Evolutionary conservation across 2,888 invertebrate species (phyloP).

Genomic region (Crepidodera aurea): DNA sequence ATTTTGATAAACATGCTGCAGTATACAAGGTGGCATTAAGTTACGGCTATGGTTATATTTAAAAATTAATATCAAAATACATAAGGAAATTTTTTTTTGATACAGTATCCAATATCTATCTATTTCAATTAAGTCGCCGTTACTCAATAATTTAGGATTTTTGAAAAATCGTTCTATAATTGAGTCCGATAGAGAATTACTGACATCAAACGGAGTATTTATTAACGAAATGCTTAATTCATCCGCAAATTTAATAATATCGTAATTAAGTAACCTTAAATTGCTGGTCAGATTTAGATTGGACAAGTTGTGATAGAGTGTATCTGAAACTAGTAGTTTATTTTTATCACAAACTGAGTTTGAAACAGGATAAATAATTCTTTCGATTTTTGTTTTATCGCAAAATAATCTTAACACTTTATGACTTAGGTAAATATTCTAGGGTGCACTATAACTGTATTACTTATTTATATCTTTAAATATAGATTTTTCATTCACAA

Average conservation of each 20-base stretch:
- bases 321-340: conserved; percentile 38
- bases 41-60: no score
- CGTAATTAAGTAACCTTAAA: conserved; percentile 36
- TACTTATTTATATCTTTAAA: conserved; percentile 52
- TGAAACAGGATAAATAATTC: conserved; percentile 41
- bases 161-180: conserved; percentile 74
- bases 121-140: conserved; percentile 72
- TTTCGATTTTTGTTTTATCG: conserved; percentile 29
- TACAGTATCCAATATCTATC: no score
- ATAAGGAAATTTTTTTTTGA: no score
- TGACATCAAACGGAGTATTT: conserved; percentile 61
- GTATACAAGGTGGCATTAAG: no score
- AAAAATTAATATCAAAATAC: no score
- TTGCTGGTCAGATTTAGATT: conserved; percentile 21
- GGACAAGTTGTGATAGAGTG: conserved; percentile 38
- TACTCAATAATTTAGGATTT: conserved; percentile 70
- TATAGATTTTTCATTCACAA: conserved; percentile 32
- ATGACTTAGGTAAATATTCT: conserved; percentile 44
- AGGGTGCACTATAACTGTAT: conserved; percentile 48
- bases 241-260: conserved; percentile 47
- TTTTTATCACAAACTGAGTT: conserved; percentile 27
- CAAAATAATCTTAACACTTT: conserved; percentile 40
- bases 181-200: conserved; percentile 63
- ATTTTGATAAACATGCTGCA: no score
- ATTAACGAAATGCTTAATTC: conserved; percentile 56